phyloP scores from a whole-genome alignment of 2,888 invertebrate genomes.

The Yponomeuta cagnagella region DNA sequence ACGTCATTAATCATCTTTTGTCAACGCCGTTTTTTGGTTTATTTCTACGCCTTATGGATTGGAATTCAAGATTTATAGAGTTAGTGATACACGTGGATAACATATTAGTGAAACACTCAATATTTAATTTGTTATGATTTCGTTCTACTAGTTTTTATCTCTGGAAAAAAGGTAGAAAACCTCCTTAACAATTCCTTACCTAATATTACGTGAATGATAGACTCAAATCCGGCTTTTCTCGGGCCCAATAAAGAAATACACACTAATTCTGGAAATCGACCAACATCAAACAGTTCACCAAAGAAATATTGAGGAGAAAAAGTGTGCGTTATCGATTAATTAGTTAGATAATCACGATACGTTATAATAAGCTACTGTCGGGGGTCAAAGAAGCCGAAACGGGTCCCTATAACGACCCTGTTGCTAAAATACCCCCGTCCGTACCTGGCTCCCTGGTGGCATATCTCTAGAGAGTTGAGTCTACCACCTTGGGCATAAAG shows the following conservation, averaged over 20 bases:
- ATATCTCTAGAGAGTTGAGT: conserved; percentile 37
- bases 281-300: neutral
- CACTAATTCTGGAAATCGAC: neutral
- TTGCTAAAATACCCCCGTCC: conserved; percentile 48
- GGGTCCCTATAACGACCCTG: conserved; percentile 65
- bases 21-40: conserved; percentile 34
- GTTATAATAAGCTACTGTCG: conserved; percentile 56
- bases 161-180: no score
- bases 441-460: conserved; percentile 49
- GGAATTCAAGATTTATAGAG: neutral
- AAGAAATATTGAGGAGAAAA: neutral
- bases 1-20: conserved; percentile 55
- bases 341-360: conserved; percentile 50
- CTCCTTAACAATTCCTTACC: no score
- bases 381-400: conserved; percentile 64
- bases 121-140: no score
- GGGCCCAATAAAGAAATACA: neutral
- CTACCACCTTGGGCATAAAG: conserved; percentile 21
- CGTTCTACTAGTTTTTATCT: no score
- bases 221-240: neutral
- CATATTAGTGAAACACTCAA: no score
- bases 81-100: neutral
- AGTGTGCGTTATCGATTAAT: conserved; percentile 51
- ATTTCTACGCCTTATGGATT: neutral
- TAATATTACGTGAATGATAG: no score